A percentile compares a stretch with the other conserved stretches of the same genome.
These are phyloP conservation scores for Plagodis pulveraria DNA, from an alignment of 2,888 invertebrate species.

Conservation along the genomic window DNA sequence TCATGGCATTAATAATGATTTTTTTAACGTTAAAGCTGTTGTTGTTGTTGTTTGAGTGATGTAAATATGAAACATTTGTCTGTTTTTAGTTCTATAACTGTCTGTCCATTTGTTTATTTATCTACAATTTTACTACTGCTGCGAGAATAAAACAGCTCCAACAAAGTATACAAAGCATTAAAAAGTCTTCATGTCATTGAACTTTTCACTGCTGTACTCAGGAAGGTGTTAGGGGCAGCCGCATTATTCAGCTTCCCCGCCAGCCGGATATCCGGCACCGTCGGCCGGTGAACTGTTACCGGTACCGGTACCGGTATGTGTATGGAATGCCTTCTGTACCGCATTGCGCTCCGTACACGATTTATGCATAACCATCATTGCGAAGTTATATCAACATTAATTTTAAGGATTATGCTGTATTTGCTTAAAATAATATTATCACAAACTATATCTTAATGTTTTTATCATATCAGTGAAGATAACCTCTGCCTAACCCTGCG, in stretches of 20 bases:
- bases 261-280: constrained; percentile 11
- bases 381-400: not conserved
- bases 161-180: not conserved
- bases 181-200: not conserved
- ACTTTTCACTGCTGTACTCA: not conserved
- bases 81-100: no score
- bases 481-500: no score
- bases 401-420: not conserved
- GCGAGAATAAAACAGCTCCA: no score
- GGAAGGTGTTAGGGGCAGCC: constrained; percentile 10
- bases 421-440: not conserved
- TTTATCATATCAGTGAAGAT: no score
- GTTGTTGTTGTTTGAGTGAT: no score
- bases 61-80: no score
- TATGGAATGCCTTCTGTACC: constrained; percentile 5
- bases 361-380: not conserved
- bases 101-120: no score
- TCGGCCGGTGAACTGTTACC: not conserved
- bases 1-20: no score
- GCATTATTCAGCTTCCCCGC: constrained; percentile 11
- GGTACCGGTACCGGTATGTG: constrained; percentile 4
- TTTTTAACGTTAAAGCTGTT: no score
- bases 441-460: no score
- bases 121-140: no score
- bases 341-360: constrained; percentile 13